Conservation (phyloP, 2,113 vertebrate species). For the Hemicordylus capensis region DNA sequence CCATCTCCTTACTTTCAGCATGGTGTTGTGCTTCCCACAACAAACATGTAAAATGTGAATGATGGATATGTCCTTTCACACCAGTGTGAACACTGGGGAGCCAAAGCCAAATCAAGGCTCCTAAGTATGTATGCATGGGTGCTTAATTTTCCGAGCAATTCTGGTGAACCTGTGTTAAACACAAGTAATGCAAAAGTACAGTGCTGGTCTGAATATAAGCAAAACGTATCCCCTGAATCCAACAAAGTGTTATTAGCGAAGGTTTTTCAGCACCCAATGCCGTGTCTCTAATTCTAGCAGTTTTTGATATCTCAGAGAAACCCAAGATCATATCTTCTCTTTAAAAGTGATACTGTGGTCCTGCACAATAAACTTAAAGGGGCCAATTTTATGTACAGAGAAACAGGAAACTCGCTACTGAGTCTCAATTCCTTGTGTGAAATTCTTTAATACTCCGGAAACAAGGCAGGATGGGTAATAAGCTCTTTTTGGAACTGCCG, state of each 20-base stretch:
- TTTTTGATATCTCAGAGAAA: not conserved
- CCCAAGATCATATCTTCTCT: fast-evolving
- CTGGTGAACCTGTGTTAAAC: not conserved
- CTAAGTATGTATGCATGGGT: not conserved
- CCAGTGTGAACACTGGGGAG: not conserved
- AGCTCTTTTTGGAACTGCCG: not conserved
- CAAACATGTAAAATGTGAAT: not conserved
- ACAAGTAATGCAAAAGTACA: not conserved
- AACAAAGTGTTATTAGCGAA: not conserved
- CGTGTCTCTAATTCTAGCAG: not conserved
- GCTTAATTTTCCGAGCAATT: not conserved
- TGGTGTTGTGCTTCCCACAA: not conserved
- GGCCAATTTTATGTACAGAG: not conserved
- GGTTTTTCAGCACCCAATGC: not conserved
- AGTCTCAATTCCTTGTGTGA: conserved; percentile 11
- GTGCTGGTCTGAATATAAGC: not conserved
- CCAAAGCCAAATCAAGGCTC: not conserved
- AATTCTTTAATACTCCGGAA: not conserved
- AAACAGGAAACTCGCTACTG: not conserved
- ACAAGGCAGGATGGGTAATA: conserved; percentile 3
- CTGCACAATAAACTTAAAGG: not conserved
- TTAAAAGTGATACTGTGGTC: not conserved
- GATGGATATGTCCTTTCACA: not conserved
- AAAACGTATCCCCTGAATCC: not conserved
- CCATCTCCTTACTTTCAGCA: not conserved